A percentile compares a stretch with the other conserved stretches of the same genome.
Evolutionary conservation across 2,113 vertebrate species (phyloP).

Genomic region (Oncorhynchus clarkii): DNA sequence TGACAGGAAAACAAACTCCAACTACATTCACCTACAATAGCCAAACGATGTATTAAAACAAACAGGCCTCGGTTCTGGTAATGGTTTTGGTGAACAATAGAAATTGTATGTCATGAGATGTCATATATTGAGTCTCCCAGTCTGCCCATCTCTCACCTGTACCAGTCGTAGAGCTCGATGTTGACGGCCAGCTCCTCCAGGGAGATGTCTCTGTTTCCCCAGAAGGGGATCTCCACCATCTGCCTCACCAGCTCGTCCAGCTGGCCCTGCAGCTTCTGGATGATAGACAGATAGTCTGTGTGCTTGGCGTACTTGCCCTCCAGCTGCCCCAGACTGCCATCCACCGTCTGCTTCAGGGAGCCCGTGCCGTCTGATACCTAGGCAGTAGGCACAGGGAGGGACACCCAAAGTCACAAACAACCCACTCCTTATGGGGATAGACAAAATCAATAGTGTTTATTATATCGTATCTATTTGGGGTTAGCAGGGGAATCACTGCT

Average conservation of each 20-base stretch:
- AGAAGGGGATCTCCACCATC: conserved; percentile 89
- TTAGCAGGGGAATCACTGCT: not conserved
- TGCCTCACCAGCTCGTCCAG: conserved; percentile 84
- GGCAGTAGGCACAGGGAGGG: conserved; percentile 15
- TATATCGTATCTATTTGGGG: no score
- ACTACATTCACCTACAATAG: no score
- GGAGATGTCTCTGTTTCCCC: conserved; percentile 83
- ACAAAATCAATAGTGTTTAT: no score
- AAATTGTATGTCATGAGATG: not conserved
- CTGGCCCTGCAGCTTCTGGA: conserved; percentile 89
- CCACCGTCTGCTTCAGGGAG: conserved; percentile 87
- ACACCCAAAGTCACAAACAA: not conserved
- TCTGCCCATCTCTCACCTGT: conserved; percentile 77
- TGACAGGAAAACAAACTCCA: no score
- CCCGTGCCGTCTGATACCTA: conserved; percentile 85
- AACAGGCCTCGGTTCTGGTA: not conserved
- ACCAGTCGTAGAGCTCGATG: conserved; percentile 94
- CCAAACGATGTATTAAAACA: no score
- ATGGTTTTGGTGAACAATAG: not conserved
- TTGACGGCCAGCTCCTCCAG: conserved; percentile 84
- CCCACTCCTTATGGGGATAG: not conserved
- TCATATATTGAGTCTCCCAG: not conserved
- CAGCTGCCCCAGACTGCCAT: conserved; percentile 80
- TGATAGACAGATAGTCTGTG: conserved; percentile 82
- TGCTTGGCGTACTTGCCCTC: conserved; percentile 82